Base-by-base conservation (phyloP, 2,113 vertebrate species). In the Atractosteus spatula region DNA sequence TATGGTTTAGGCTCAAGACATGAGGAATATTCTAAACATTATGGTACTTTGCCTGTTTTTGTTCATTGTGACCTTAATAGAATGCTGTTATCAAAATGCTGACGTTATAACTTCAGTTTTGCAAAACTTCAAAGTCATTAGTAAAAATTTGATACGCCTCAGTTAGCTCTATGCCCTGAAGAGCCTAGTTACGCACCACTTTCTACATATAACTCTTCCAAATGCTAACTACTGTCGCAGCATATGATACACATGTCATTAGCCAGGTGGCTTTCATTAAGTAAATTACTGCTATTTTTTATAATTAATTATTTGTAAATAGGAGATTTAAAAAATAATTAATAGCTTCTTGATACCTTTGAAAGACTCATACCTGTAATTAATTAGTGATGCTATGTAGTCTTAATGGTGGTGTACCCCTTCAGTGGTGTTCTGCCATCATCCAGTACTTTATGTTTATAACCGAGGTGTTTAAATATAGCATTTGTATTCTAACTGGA, bases 241-340 rank as follows among this genome's bases (percentile, higher is more conserved):
- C 95, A 92, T 88, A 91, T 93, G 95, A 97, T 93, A 88, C 90
- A 91, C 90, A 89, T 94, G 91, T 92, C 95, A 96, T 97, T 96
- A 99, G 94, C 94, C 91, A 92, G 90, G 90, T 92, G 91, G 90
- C 87, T 84, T 90, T 90, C 91, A 92, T 92, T 92, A 91, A 89
- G 94, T 92, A 96, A 97, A 96, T 97, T 95, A 93, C 89, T 89
- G 93, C 91, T 94, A 92, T 93, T 94, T 89, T 94, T 95, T 81
- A 85, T 95, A 96, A 97, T 97, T 94, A 96, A 97, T 97, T 96
- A 91, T 94, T 96, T 96, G 92, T 94, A 94, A 95, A 96, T 95
- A 95, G 92, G 92, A 93, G 90, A 92, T 91, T 92, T 91, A 89
- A 73, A 92, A 93, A 94, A 90, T 95, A 95, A 95, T 94, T 95